These are phyloP conservation scores for Vanessa cardui DNA, from an alignment of 2,888 invertebrate species.

Conservation along the genomic window DNA sequence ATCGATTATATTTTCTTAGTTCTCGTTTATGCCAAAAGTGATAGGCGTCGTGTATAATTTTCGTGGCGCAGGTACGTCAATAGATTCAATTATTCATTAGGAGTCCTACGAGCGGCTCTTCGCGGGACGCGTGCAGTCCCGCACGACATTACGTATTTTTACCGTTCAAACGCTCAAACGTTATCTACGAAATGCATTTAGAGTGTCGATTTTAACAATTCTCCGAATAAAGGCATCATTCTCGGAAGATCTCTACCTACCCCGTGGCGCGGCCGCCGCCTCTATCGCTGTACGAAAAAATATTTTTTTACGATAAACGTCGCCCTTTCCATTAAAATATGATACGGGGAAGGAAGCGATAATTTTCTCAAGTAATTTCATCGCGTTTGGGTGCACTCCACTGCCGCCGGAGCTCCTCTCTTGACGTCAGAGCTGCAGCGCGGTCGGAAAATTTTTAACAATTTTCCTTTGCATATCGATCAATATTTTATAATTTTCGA, in stretches of 20 bases:
- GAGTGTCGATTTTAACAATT: conserved; percentile 37
- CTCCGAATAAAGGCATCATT: conserved; percentile 35
- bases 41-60: not conserved
- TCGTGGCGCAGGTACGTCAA: not conserved
- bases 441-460: conserved; percentile 72
- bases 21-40: too few species aligned
- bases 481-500: conserved; percentile 49
- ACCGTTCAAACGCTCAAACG: conserved; percentile 29
- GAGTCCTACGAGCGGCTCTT: conserved; percentile 19
- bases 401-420: conserved; percentile 43
- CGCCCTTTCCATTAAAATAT: conserved; percentile 19
- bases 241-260: conserved; percentile 36
- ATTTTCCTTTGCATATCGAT: conserved; percentile 64
- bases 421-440: conserved; percentile 56
- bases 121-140: conserved; percentile 32
- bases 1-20: too few species aligned
- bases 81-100: conserved; percentile 18
- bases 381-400: conserved; percentile 26
- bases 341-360: conserved; percentile 12
- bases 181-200: conserved; percentile 37
- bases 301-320: conserved; percentile 16
- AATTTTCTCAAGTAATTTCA: conserved; percentile 25
- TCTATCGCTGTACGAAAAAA: conserved; percentile 15
- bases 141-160: conserved; percentile 33
- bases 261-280: conserved; percentile 20